Conservation (phyloP, 1,140 invertebrate species). For the Linepithema humile region DNA sequence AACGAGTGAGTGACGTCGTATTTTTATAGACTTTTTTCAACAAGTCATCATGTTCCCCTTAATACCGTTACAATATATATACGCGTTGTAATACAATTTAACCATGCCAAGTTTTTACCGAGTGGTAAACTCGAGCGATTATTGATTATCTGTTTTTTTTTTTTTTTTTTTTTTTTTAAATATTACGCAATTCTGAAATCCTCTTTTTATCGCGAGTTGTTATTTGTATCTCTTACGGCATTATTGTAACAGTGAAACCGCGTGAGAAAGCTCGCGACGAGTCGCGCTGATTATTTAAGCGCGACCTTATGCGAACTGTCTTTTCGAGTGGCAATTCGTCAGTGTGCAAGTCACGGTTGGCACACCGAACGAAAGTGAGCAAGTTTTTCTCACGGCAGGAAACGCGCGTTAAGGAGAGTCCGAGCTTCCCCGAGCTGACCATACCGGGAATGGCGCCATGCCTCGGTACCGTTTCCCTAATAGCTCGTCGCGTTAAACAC, state of each 20-base stretch:
- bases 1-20: conserved; percentile 53
- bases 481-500: conserved; percentile 2
- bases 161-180: too few relatives aligned
- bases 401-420: conserved; percentile 46
- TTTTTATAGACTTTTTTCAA: neutral
- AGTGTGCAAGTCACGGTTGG: conserved; percentile 62
- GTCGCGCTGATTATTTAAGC: neutral
- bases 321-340: conserved; percentile 59
- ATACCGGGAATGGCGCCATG: conserved; percentile 19
- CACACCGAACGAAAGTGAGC: conserved; percentile 80
- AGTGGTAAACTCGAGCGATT: too few relatives aligned
- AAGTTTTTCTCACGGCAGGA: conserved; percentile 72
- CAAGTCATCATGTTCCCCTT: neutral
- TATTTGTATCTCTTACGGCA: too few relatives aligned
- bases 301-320: neutral
- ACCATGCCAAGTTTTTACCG: too few relatives aligned
- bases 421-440: neutral
- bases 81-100: too few relatives aligned
- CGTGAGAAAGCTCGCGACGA: neutral
- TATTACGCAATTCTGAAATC: too few relatives aligned
- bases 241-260: too few relatives aligned
- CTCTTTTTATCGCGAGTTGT: too few relatives aligned
- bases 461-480: conserved; percentile 42
- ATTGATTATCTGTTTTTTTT: too few relatives aligned
- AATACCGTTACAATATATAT: neutral